Percentiles rank a stretch among this genome's conserved stretches.
Evolutionary conservation across 2,113 vertebrate genomes (phyloP).

Genomic region (Peucedramus taeniatus): DNA sequence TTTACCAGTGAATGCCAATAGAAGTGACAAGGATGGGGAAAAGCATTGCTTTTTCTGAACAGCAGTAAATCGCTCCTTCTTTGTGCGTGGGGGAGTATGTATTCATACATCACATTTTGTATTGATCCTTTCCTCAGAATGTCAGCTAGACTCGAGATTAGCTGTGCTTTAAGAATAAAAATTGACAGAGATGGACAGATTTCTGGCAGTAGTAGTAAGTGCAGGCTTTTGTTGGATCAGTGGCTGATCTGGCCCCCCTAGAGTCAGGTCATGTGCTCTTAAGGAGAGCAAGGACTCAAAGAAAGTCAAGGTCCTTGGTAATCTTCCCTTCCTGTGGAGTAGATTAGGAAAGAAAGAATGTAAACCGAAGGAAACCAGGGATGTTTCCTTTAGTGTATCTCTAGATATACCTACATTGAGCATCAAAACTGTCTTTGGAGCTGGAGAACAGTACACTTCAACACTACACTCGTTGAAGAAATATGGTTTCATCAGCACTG

Average conservation of each 20-base stretch:
- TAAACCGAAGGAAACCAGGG: not conserved
- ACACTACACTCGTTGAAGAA: not conserved
- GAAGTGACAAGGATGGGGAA: not conserved
- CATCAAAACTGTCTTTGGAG: not conserved
- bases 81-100: not conserved
- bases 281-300: not conserved
- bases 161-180: not conserved
- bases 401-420: not conserved
- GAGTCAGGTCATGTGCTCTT: not conserved
- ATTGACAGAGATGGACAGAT: not conserved
- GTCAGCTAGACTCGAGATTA: not conserved
- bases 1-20: not conserved
- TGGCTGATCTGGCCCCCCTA: not conserved
- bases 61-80: not conserved
- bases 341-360: not conserved
- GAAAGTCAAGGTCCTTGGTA: not conserved
- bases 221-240: not conserved
- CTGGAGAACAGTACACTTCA: not conserved
- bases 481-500: not conserved
- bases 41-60: not conserved
- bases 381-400: not conserved
- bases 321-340: not conserved
- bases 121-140: not conserved
- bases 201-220: not conserved
- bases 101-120: not conserved